Percentiles rank a stretch among this genome's conserved stretches.
Evolutionary conservation across 1,140 invertebrate species (phyloP).

Genomic region (Diachasmimorpha longicaudata): DNA sequence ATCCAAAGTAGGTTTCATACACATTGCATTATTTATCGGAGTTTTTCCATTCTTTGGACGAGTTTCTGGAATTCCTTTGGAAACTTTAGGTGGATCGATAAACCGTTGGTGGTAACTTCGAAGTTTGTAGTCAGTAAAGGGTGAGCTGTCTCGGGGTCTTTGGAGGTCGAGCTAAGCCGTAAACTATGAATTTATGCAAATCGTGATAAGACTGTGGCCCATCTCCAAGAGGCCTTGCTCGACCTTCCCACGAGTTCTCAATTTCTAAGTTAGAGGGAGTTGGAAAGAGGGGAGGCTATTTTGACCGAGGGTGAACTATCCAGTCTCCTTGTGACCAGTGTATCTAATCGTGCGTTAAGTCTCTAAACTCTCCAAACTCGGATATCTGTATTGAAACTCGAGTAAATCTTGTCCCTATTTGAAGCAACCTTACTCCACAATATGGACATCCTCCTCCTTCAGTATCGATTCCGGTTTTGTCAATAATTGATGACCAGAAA

Average conservation of each 20-base stretch:
- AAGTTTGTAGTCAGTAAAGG: neutral
- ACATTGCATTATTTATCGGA: too few relatives aligned
- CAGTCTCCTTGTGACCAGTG: neutral
- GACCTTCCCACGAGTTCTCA: constrained; percentile 27
- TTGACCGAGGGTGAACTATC: constrained; percentile 32
- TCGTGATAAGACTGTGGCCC: constrained; percentile 54
- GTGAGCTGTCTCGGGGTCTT: constrained; percentile 25
- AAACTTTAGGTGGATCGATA: neutral
- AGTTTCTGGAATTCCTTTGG: neutral
- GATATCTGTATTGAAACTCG: neutral
- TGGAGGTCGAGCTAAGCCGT: constrained; percentile 45
- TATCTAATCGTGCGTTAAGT: constrained; percentile 53
- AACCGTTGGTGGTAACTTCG: neutral
- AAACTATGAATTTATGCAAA: constrained; percentile 60
- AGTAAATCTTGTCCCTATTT: neutral
- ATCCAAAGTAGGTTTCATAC: too few relatives aligned
- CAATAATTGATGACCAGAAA: constrained; percentile 45
- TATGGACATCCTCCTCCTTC: neutral
- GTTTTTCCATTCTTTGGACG: neutral
- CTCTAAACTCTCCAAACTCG: constrained; percentile 18
- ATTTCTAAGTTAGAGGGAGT: neutral
- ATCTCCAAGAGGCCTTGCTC: constrained; percentile 41
- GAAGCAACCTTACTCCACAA: neutral
- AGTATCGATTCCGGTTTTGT: neutral
- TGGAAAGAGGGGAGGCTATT: constrained; percentile 10